Percentiles rank a stretch among this genome's conserved stretches.
Conservation (phyloP, 2,888 invertebrate species). For the Notocelia uddmanniana region DNA sequence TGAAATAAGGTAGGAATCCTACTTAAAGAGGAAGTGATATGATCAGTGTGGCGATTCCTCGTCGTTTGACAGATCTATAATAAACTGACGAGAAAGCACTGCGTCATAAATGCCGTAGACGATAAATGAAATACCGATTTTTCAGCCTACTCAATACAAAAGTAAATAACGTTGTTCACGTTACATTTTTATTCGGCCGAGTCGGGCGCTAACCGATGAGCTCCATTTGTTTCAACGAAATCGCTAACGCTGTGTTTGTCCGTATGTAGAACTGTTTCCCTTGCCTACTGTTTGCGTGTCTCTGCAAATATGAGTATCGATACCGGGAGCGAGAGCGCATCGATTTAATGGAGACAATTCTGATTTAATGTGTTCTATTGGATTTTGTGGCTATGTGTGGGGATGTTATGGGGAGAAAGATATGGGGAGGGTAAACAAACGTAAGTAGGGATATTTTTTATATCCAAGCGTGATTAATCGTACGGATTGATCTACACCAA, state of each 20-base stretch:
- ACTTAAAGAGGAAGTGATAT: too few relatives aligned
- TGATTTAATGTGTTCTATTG: conserved; percentile 23
- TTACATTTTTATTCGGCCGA: conserved; percentile 54
- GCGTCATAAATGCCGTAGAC: background rate
- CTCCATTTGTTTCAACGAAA: conserved; percentile 54
- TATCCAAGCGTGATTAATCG: too few relatives aligned
- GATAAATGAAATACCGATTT: conserved; percentile 39
- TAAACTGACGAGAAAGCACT: background rate
- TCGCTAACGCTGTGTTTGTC: conserved; percentile 47
- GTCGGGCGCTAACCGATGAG: conserved; percentile 52
- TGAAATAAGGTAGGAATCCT: too few relatives aligned
- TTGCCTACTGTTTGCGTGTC: conserved; percentile 29
- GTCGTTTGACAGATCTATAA: too few relatives aligned
- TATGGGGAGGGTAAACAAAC: background rate
- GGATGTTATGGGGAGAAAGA: background rate
- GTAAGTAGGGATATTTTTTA: background rate
- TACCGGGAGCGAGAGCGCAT: conserved; percentile 30
- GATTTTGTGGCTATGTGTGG: background rate
- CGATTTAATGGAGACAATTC: conserved; percentile 30
- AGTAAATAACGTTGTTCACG: conserved; percentile 50
- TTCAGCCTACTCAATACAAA: conserved; percentile 33
- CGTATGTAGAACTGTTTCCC: conserved; percentile 42
- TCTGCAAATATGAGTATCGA: conserved; percentile 36
- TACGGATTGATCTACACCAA: too few relatives aligned
- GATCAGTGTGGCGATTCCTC: too few relatives aligned